These are phyloP conservation scores for Acanthurus leucopareius DNA, from an alignment of 2,797 vertebrate species.

Conservation along the genomic window DNA sequence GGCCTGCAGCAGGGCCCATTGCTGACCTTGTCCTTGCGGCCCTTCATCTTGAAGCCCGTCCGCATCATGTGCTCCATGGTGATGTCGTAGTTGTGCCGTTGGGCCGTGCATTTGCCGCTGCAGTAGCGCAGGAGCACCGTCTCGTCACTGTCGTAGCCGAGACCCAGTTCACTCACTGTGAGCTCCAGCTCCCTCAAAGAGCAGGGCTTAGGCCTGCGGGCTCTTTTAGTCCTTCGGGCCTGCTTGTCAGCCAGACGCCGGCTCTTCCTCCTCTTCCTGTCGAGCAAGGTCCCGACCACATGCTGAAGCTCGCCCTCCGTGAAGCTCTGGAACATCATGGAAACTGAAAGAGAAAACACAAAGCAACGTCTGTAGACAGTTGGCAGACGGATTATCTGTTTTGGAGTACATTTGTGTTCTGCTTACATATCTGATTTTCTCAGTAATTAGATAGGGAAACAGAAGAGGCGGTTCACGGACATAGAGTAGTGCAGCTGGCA, in stretches of 20 bases:
- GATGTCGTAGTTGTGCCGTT: slow-evolving; percentile 92
- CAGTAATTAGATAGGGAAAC: background rate
- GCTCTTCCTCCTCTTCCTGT: slow-evolving; percentile 83
- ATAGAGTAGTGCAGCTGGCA: background rate
- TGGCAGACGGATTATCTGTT: background rate
- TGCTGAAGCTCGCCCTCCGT: slow-evolving; percentile 93
- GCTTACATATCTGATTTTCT: background rate
- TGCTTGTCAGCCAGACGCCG: slow-evolving; percentile 72
- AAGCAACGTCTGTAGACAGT: slow-evolving; percentile 7
- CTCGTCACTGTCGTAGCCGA: slow-evolving; percentile 95
- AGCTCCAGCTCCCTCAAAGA: slow-evolving; percentile 90
- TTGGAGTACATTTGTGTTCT: background rate
- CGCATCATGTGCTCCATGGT: slow-evolving; percentile 90
- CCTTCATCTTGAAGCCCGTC: slow-evolving; percentile 72
- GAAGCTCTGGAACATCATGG: slow-evolving; percentile 93
- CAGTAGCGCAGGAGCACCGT: slow-evolving; percentile 94
- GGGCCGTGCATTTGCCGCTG: slow-evolving; percentile 90
- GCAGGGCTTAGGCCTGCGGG: slow-evolving; percentile 88
- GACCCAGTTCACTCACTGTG: slow-evolving; percentile 93
- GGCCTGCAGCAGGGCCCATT: slow-evolving; percentile 94
- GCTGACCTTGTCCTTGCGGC: slow-evolving; percentile 88
- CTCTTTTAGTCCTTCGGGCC: slow-evolving; percentile 89
- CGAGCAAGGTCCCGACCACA: slow-evolving; percentile 88
- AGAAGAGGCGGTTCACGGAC: background rate
- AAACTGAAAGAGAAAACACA: slow-evolving; percentile 76